Conservation (phyloP, 2,797 vertebrate genomes). For the Enteromius treurensis region DNA sequence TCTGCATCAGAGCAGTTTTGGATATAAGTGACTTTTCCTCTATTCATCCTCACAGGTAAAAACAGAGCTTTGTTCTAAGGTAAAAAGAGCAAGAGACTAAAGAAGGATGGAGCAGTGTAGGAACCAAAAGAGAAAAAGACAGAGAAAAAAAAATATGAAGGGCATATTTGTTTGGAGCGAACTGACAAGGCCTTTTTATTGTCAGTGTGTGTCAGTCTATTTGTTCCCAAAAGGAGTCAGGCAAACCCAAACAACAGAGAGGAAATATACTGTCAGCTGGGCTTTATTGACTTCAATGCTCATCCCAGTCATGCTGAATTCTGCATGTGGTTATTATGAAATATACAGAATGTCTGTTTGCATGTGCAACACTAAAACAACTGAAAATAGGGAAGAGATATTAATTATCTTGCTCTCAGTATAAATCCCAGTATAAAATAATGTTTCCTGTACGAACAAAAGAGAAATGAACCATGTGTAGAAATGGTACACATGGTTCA, state of each 20-base stretch:
- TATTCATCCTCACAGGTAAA: slow-evolving; percentile 38
- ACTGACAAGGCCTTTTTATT: slow-evolving; percentile 45
- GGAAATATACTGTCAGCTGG: slow-evolving; percentile 46
- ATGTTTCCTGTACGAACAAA: neutral
- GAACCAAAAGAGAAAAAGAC: neutral
- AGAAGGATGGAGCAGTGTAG: slow-evolving; percentile 6
- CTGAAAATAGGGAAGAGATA: slow-evolving; percentile 28
- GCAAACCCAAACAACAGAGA: slow-evolving; percentile 54
- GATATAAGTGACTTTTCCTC: neutral
- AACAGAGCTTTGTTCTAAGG: slow-evolving; percentile 30
- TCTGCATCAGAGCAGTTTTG: neutral
- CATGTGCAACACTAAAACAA: slow-evolving; percentile 46
- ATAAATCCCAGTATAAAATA: slow-evolving; percentile 15
- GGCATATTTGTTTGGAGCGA: slow-evolving; percentile 47
- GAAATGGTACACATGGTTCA: neutral
- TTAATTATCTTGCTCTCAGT: slow-evolving; percentile 34
- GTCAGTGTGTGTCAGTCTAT: slow-evolving; percentile 51
- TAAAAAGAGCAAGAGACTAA: slow-evolving; percentile 8
- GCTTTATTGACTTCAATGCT: slow-evolving; percentile 50
- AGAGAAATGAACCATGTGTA: too few species aligned
- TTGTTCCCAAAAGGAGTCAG: slow-evolving; percentile 54
- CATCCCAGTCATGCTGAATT: slow-evolving; percentile 52
- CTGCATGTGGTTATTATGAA: slow-evolving; percentile 48
- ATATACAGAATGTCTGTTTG: slow-evolving; percentile 31
- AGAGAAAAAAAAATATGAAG: slow-evolving; percentile 8